These are phyloP conservation scores for Gallinago solitaria DNA, from an alignment of 2,797 vertebrate genomes.

Conservation along the genomic window DNA sequence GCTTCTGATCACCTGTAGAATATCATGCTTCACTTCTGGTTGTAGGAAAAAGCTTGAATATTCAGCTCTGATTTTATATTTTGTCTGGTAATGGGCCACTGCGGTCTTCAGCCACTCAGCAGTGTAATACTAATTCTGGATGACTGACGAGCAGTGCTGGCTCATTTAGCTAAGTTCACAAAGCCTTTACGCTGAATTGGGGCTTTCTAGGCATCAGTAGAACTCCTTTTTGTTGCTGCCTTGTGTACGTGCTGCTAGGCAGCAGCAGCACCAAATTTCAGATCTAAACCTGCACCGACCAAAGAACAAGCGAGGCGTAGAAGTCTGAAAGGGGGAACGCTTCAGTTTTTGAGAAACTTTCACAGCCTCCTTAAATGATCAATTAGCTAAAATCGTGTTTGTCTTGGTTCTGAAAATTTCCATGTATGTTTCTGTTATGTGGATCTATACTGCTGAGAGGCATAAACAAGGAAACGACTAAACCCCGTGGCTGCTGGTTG, in stretches of 20 bases:
- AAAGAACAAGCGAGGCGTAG: neutral
- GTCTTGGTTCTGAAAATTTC: neutral
- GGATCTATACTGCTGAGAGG: neutral
- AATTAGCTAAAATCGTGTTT: neutral
- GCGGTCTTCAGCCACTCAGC: neutral
- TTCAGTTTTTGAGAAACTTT: neutral
- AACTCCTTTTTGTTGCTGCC: constrained; percentile 16
- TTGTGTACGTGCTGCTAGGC: neutral
- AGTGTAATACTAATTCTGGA: neutral
- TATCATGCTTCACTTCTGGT: neutral
- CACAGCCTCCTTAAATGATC: neutral
- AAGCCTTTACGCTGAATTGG: neutral
- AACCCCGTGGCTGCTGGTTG: neutral
- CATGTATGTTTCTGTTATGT: neutral
- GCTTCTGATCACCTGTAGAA: neutral
- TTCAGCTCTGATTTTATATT: neutral
- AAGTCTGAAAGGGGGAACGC: neutral
- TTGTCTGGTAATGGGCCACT: neutral
- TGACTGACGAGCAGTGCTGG: neutral
- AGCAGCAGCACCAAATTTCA: neutral
- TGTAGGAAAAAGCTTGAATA: neutral
- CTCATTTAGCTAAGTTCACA: constrained; percentile 15
- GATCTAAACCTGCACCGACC: neutral
- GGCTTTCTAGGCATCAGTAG: neutral
- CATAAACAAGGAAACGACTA: neutral